Percentiles rank a stretch among this genome's conserved stretches.
Evolutionary conservation across 2,888 invertebrate species (phyloP).

Genomic region (Sphecodes monilicornis): DNA sequence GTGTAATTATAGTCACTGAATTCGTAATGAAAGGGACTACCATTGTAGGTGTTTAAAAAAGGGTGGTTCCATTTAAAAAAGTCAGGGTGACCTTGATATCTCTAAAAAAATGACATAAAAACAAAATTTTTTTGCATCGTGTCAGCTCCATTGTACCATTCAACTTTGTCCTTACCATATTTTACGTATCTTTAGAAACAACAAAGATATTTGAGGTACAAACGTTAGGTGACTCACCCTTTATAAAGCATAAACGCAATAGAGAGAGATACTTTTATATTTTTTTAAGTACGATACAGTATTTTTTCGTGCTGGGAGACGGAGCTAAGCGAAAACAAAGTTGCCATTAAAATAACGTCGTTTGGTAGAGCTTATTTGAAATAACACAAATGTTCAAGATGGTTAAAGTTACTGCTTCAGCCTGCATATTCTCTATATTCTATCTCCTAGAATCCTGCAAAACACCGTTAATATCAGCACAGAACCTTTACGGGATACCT

Average conservation of each 20-base stretch:
- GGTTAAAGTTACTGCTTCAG: not conserved
- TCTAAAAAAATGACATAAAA: too few species aligned
- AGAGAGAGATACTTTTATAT: not conserved
- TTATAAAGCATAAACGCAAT: not conserved
- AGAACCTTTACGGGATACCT: slow-evolving; percentile 1
- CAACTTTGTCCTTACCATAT: too few species aligned
- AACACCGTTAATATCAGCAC: not conserved
- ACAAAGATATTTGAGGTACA: too few species aligned
- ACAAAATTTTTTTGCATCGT: too few species aligned
- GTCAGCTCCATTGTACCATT: too few species aligned
- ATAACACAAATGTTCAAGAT: not conserved
- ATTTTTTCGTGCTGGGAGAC: not conserved
- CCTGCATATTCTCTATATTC: not conserved
- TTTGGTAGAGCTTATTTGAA: not conserved
- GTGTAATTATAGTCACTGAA: too few species aligned
- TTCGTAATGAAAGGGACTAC: too few species aligned
- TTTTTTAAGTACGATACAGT: not conserved
- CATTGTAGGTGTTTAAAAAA: too few species aligned
- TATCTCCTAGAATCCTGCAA: not conserved
- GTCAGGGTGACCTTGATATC: too few species aligned
- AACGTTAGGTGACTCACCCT: too few species aligned
- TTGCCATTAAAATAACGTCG: not conserved
- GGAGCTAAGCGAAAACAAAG: not conserved
- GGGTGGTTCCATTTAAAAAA: too few species aligned
- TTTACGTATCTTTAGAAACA: too few species aligned